phyloP scores from a whole-genome alignment of 2,113 vertebrate genomes.

The Chlamydotis undulata region DNA sequence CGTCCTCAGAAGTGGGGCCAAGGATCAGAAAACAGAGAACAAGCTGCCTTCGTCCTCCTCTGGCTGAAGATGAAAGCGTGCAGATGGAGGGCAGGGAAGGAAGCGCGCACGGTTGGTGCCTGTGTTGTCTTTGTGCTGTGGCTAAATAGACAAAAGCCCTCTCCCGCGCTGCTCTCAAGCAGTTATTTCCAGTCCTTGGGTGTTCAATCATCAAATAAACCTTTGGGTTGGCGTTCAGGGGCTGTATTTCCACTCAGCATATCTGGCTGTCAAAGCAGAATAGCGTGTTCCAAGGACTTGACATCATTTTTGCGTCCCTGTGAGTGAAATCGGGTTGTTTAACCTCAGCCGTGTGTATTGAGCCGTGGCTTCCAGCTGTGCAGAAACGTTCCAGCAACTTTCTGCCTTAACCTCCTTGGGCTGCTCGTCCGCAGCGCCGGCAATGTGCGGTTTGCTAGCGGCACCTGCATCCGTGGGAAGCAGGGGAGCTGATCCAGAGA shows the following conservation, averaged over 20 bases:
- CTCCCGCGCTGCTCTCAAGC: neutral
- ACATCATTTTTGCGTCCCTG: slow-evolving; percentile 26
- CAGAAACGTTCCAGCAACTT: neutral
- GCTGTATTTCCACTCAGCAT: neutral
- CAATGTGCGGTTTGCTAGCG: neutral
- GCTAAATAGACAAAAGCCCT: neutral
- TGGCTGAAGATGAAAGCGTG: neutral
- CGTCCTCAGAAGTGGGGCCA: slow-evolving; percentile 14
- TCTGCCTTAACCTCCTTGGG: neutral
- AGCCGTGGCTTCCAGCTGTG: slow-evolving; percentile 25
- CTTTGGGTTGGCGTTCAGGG: neutral
- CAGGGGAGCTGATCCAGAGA: neutral
- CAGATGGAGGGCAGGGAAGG: neutral
- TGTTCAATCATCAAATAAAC: neutral
- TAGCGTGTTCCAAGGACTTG: neutral
- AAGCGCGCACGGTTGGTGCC: neutral
- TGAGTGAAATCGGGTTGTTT: neutral
- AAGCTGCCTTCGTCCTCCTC: neutral
- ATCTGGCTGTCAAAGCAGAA: slow-evolving; percentile 14
- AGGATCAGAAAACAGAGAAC: neutral
- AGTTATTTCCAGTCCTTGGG: neutral
- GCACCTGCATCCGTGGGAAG: fast-evolving
- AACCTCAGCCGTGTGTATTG: neutral
- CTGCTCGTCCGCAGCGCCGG: neutral
- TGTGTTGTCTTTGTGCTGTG: neutral